Evolutionary conservation across 2,888 invertebrate species (phyloP).

Genomic region (Mimas tiliae): DNA sequence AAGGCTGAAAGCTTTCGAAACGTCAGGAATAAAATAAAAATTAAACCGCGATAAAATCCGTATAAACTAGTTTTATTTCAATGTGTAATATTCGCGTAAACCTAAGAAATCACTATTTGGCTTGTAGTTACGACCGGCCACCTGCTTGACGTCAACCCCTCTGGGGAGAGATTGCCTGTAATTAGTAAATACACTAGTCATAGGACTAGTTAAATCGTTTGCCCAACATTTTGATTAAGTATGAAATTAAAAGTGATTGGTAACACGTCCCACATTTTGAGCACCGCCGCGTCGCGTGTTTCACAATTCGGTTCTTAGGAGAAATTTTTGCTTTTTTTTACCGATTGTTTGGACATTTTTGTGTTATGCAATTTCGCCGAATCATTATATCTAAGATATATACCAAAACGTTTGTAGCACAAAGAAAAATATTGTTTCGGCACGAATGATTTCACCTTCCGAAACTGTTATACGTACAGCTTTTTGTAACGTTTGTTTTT

Average conservation of each 20-base stretch:
- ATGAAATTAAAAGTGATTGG: conserved; percentile 14
- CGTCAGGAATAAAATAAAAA: too few relatives aligned
- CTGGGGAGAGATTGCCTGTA: too few relatives aligned
- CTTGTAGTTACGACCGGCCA: too few relatives aligned
- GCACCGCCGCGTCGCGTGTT: conserved; percentile 13
- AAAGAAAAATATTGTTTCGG: not conserved
- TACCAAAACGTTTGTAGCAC: not conserved
- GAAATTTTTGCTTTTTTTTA: conserved; percentile 9
- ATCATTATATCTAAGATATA: not conserved
- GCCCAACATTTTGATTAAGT: not conserved
- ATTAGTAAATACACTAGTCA: too few relatives aligned
- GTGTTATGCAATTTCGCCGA: not conserved
- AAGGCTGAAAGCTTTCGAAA: too few relatives aligned
- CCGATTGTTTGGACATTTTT: not conserved
- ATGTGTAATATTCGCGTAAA: too few relatives aligned
- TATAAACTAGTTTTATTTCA: too few relatives aligned
- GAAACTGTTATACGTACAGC: too few relatives aligned
- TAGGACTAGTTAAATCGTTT: not conserved
- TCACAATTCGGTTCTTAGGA: not conserved
- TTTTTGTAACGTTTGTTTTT: too few relatives aligned
- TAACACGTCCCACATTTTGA: conserved; percentile 25
- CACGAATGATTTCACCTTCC: not conserved
- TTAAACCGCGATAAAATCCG: too few relatives aligned
- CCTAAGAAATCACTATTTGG: too few relatives aligned
- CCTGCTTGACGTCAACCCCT: too few relatives aligned